Evolutionary conservation across 2,888 invertebrate genomes (phyloP), one percentile per base, ranked within the genome.

Genomic region (Sussaba pulchella): DNA sequence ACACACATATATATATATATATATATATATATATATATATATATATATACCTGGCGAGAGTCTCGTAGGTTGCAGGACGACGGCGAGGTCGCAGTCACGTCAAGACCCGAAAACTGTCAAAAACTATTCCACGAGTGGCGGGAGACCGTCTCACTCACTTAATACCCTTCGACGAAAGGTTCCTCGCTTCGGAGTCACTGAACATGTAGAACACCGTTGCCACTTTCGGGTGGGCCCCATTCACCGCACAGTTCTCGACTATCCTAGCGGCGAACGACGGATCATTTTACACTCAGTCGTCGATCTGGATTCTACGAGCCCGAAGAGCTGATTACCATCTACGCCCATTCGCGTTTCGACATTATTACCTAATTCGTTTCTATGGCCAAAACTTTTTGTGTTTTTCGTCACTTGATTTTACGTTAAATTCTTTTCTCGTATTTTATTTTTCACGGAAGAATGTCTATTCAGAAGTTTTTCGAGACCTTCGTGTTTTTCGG

Each of bases 101-200:
- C 84, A 85, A 84, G 82, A 54, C 81, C n/a, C 83, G 85, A 85
- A 87, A 86, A 85, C 88, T 91, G 90, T 91, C 90, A 87, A 86
- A 87, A 87, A 86, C 77, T 82, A 87, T 88, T 83, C 83, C 83
- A 77, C 83, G 81, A 86, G 81, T 84, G 70, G 73, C 75, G 61
- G 64, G 59, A 71, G 66, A 78, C 76, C 84, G 86, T 85, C 86
- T 87, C 85, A 87, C 89, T 90, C 85, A 89, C 89, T 91, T 89
- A 89, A 90, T 89, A 88, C 86, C 84, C 84, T 81, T 86, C 84
- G 86, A 84, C 52, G 57, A 81, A 69, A 67, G 54, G 47, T 54
- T 67, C 63, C 36, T 12, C 24, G 31, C 6, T n/a, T n/a, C 17
- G 19, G 36, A 73, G 54, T 78, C 74, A 77, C 57, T 66, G 77